Conservation (phyloP, 2,888 invertebrate genomes). For the Drosophila trichaetosa region DNA sequence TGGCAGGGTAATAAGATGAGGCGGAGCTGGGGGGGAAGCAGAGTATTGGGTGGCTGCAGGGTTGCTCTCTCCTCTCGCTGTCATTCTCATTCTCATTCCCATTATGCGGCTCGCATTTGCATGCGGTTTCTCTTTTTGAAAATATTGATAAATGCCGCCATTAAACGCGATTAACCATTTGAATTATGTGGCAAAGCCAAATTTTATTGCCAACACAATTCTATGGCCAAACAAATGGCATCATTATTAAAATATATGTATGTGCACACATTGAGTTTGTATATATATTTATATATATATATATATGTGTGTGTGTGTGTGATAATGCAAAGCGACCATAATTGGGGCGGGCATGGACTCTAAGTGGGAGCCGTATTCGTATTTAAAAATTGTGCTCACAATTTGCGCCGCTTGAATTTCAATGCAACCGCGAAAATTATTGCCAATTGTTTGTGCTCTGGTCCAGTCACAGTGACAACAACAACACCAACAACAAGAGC, state of each 20-base stretch:
- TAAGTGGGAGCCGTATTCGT: slow-evolving; percentile 31
- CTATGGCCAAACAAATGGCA: slow-evolving; percentile 79
- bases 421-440: slow-evolving; percentile 82
- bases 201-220: slow-evolving; percentile 78
- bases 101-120: slow-evolving; percentile 43
- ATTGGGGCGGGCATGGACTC: slow-evolving; percentile 37
- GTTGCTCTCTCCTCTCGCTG: not conserved
- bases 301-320: slow-evolving; percentile 27
- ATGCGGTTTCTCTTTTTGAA: slow-evolving; percentile 46
- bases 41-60: slow-evolving; percentile 19
- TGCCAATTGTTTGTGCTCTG: slow-evolving; percentile 82
- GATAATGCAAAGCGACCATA: slow-evolving; percentile 67
- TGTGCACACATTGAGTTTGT: slow-evolving; percentile 27
- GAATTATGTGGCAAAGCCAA: slow-evolving; percentile 83
- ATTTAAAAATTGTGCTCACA: slow-evolving; percentile 61
- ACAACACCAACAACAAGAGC: slow-evolving; percentile 21
- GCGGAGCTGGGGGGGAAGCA: not conserved
- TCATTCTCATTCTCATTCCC: not conserved
- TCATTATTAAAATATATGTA: slow-evolving; percentile 79
- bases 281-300: slow-evolving; percentile 27
- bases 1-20: slow-evolving; percentile 9
- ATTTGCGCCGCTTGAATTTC: slow-evolving; percentile 69
- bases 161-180: slow-evolving; percentile 84
- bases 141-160: slow-evolving; percentile 78
- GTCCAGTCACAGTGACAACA: slow-evolving; percentile 37